These are phyloP conservation scores for Etia nguti DNA, from an alignment of 2,113 vertebrate species.

Conservation along the genomic window DNA sequence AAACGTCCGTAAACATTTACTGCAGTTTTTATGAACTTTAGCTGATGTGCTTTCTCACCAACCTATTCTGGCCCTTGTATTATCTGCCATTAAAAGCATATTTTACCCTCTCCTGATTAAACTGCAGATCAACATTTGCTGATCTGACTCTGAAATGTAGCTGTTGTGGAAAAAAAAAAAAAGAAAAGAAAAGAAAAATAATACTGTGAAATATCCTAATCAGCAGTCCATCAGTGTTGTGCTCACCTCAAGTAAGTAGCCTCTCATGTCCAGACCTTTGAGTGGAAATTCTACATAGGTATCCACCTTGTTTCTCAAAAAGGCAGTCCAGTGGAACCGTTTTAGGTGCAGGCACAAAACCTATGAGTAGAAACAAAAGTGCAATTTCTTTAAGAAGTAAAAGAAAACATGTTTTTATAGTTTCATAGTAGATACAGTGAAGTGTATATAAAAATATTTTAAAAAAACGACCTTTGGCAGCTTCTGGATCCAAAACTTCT, in stretches of 20 bases:
- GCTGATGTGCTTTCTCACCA: not conserved
- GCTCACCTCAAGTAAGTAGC: slow-evolving; percentile 90
- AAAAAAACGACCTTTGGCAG: slow-evolving; percentile 80
- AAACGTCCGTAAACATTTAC: not conserved
- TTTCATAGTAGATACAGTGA: not conserved
- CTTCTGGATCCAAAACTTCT: slow-evolving; percentile 98
- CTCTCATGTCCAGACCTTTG: slow-evolving; percentile 89
- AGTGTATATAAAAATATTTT: not conserved
- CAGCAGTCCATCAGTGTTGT: not conserved
- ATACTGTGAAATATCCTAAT: not conserved
- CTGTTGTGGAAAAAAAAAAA: not conserved
- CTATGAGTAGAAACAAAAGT: slow-evolving; percentile 57
- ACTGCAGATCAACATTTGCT: not conserved
- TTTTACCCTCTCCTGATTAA: not conserved
- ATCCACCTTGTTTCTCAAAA: slow-evolving; percentile 96
- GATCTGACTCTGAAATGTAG: not conserved
- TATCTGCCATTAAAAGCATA: not conserved
- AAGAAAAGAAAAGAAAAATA: not conserved
- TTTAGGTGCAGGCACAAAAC: slow-evolving; percentile 98
- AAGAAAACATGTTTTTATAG: not conserved
- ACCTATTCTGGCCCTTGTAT: not conserved
- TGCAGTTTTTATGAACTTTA: not conserved
- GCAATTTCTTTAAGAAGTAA: not conserved
- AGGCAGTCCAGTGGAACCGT: slow-evolving; percentile 97
- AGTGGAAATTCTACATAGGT: slow-evolving; percentile 95